phyloP scores from a whole-genome alignment of 2,888 invertebrate species.

The Conistra vaccinii region DNA sequence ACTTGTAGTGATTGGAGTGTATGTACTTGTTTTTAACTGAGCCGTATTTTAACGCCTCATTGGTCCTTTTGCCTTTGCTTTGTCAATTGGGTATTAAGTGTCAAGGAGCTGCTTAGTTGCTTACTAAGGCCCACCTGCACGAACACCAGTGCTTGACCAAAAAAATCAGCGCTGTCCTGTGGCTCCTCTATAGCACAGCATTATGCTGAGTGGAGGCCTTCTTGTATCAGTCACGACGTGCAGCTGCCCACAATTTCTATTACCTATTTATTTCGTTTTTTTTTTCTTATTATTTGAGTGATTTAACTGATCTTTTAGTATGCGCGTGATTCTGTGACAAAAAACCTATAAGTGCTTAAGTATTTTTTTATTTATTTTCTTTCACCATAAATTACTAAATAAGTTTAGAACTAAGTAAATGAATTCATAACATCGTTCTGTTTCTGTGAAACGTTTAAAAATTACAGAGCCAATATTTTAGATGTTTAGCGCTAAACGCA shows the following conservation, averaged over 20 bases:
- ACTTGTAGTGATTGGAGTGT: slow-evolving; percentile 25
- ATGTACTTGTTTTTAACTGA: slow-evolving; percentile 9
- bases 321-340: too few species aligned
- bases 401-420: too few species aligned
- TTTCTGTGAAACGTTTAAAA: too few species aligned
- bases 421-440: too few species aligned
- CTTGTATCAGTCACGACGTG: neutral
- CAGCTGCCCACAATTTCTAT: neutral
- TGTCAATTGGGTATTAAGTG: neutral
- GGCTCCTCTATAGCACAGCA: neutral
- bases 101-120: neutral
- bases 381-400: too few species aligned
- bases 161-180: neutral
- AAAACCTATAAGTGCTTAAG: too few species aligned
- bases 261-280: neutral
- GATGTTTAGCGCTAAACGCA: too few species aligned
- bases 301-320: too few species aligned
- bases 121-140: neutral
- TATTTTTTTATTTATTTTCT: too few species aligned
- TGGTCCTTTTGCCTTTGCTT: neutral
- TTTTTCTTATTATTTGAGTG: neutral
- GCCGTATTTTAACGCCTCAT: neutral
- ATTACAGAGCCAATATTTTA: too few species aligned
- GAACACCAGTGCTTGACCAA: neutral
- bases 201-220: neutral